Evolutionary conservation across 2,888 invertebrate species (phyloP).

Genomic region (Mythimna albipuncta): DNA sequence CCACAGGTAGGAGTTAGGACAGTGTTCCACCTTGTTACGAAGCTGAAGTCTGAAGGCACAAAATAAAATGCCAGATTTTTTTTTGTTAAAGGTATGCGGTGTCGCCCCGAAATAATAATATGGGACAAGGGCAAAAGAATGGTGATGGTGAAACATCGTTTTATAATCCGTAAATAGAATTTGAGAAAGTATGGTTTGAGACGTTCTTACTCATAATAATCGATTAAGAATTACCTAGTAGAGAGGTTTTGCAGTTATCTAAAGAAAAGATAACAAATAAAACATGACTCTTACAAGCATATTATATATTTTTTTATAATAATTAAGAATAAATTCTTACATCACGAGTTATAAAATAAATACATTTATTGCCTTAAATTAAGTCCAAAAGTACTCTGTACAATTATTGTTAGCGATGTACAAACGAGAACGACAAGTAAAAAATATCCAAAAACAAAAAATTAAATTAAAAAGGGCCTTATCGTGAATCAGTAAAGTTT

Average conservation of each 20-base stretch:
- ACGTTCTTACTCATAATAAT: too few species aligned
- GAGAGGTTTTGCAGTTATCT: background rate
- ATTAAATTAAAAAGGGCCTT: slow-evolving; percentile 83
- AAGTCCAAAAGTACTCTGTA: slow-evolving; percentile 91
- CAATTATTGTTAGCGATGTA: slow-evolving; percentile 91
- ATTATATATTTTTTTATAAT: slow-evolving; percentile 91
- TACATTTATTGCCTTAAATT: slow-evolving; percentile 91
- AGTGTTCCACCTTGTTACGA: too few species aligned
- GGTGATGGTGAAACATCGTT: too few species aligned
- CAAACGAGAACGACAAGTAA: slow-evolving; percentile 90
- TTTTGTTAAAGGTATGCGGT: too few species aligned
- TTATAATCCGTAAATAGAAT: too few species aligned
- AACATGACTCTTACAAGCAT: slow-evolving; percentile 88
- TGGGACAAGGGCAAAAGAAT: too few species aligned
- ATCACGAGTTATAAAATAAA: slow-evolving; percentile 91
- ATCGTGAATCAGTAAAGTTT: slow-evolving; percentile 83
- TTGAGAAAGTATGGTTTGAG: too few species aligned
- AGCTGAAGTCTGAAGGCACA: too few species aligned
- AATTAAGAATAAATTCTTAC: slow-evolving; percentile 91
- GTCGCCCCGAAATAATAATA: too few species aligned
- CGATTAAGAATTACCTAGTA: too few species aligned
- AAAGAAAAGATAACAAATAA: slow-evolving; percentile 70
- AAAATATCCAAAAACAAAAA: slow-evolving; percentile 84
- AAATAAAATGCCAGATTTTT: too few species aligned
- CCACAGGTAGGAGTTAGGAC: too few species aligned